Conservation (phyloP, 2,797 vertebrate species). For the Rousettus madagascariensis region DNA sequence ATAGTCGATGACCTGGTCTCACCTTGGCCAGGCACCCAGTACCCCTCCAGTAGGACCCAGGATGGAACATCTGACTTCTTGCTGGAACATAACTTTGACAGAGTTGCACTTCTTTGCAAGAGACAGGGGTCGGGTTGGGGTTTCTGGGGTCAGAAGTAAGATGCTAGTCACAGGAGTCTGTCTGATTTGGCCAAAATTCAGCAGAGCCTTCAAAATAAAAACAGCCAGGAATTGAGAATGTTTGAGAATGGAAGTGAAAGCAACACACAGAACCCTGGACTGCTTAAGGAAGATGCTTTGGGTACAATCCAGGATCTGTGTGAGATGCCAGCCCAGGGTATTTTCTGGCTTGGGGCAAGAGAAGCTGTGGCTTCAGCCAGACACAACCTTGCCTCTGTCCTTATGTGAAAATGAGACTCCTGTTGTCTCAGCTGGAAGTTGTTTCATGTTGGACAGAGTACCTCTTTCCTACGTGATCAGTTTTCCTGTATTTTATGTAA, state of each 20-base stretch:
- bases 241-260: not conserved
- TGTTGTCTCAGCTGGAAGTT: not conserved
- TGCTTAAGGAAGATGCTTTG: not conserved
- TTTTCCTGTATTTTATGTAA: conserved; percentile 3
- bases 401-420: not conserved
- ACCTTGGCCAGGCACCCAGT: not conserved
- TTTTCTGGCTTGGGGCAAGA: not conserved
- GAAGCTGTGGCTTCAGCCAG: not conserved
- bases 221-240: not conserved
- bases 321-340: not conserved
- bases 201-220: conserved; percentile 2
- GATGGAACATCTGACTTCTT: not conserved
- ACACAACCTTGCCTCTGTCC: not conserved
- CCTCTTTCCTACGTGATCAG: not conserved
- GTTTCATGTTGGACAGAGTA: not conserved
- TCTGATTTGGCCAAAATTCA: not conserved
- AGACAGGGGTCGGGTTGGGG: not conserved
- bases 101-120: not conserved
- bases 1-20: not conserved
- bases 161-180: not conserved
- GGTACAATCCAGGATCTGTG: conserved; percentile 17
- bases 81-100: not conserved
- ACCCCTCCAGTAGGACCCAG: not conserved
- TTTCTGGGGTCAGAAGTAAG: not conserved
- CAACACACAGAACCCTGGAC: not conserved